phyloP scores from a whole-genome alignment of 2,888 invertebrate genomes.

The Caradrina kadenii region DNA sequence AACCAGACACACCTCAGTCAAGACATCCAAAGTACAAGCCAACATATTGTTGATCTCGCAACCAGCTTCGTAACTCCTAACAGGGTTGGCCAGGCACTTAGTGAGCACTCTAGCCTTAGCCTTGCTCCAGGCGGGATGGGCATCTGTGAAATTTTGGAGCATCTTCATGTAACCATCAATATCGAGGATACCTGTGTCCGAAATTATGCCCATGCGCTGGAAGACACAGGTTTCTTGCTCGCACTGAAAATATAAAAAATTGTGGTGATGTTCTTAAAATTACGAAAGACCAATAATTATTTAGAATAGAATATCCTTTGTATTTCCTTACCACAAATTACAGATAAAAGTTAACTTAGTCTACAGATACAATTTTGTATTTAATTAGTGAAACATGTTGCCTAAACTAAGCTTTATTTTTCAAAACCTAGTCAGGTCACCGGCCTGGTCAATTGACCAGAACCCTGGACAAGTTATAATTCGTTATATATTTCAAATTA shows the following conservation, averaged over 20 bases:
- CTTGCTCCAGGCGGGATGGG: conserved; percentile 76
- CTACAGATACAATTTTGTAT: no score
- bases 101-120: conserved; percentile 81
- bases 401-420: no score
- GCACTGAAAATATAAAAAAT: conserved; percentile 72
- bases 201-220: conserved; percentile 74
- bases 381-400: no score
- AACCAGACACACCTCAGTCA: conserved; percentile 78
- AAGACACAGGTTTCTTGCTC: conserved; percentile 82
- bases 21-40: conserved; percentile 81
- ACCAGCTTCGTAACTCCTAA: conserved; percentile 69
- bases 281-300: no score
- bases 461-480: no score
- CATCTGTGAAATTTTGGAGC: conserved; percentile 77
- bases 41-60: conserved; percentile 83
- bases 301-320: no score
- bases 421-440: no score
- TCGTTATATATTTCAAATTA: no score
- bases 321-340: no score
- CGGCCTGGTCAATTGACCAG: no score
- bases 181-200: conserved; percentile 72
- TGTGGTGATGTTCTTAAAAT: no score
- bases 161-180: conserved; percentile 76
- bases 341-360: no score
- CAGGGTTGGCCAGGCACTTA: conserved; percentile 75